Percentiles rank a stretch among this genome's conserved stretches.
Evolutionary conservation across 2,113 vertebrate species (phyloP).

Genomic region (Pangasianodon gigas): DNA sequence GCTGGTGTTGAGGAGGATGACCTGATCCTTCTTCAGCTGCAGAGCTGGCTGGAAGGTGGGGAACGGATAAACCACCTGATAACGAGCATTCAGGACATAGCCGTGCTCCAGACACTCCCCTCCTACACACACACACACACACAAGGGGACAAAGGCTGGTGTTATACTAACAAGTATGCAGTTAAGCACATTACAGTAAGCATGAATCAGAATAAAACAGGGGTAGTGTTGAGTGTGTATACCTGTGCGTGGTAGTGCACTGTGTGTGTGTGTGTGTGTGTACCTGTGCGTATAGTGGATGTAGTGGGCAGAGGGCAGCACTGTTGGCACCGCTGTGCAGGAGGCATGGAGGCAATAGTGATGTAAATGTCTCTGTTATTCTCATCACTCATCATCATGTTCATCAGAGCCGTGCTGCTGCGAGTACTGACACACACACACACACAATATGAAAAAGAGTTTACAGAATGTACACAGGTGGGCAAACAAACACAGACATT

Average conservation of each 20-base stretch:
- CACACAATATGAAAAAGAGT: background rate
- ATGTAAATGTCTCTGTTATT: constrained; percentile 92
- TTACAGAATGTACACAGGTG: background rate
- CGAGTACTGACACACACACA: constrained; percentile 74
- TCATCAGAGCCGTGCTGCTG: constrained; percentile 84
- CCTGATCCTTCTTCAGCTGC: constrained; percentile 92
- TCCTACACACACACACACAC: constrained; percentile 19
- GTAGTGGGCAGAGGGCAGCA: constrained; percentile 72
- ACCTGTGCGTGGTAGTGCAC: background rate
- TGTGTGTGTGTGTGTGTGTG: background rate
- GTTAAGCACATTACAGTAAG: background rate
- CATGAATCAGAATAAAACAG: background rate
- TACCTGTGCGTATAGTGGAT: constrained; percentile 73
- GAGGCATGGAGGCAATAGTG: constrained; percentile 83
- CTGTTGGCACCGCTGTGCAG: constrained; percentile 74
- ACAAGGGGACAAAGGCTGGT: too few species aligned
- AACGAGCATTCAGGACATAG: constrained; percentile 88
- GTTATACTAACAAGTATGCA: background rate
- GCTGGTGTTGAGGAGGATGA: constrained; percentile 91
- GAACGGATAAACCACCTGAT: constrained; percentile 93
- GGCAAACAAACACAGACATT: background rate
- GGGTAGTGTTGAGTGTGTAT: background rate
- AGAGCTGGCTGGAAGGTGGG: constrained; percentile 93
- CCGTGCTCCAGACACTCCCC: constrained; percentile 84
- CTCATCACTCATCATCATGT: constrained; percentile 92